Conservation (phyloP, 2,888 invertebrate genomes). For the Dorcus parallelipipedus region DNA sequence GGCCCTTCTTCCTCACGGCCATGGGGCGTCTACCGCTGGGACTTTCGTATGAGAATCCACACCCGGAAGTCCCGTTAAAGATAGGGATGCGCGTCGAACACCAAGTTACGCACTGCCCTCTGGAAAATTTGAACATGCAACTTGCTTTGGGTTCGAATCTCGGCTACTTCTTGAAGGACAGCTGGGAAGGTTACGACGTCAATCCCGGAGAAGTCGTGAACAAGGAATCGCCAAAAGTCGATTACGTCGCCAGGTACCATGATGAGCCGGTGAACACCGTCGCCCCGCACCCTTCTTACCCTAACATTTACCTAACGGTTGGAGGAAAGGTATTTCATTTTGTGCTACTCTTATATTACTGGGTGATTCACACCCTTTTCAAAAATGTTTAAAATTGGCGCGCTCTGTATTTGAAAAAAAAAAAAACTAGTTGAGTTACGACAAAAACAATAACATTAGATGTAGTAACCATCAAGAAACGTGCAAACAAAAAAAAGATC, state of each 20-base stretch:
- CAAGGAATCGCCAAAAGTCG: constrained; percentile 50
- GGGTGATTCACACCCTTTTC: no score
- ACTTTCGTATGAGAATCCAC: constrained; percentile 42
- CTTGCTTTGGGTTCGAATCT: constrained; percentile 35
- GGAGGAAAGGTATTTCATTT: constrained; percentile 36
- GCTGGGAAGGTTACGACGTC: constrained; percentile 65
- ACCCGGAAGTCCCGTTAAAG: constrained; percentile 13
- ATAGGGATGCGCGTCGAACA: constrained; percentile 22
- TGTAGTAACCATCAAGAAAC: no score
- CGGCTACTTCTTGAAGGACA: constrained; percentile 37
- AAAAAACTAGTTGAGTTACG: no score
- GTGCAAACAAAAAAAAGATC: no score
- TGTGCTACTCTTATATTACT: no score
- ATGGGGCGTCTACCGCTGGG: background rate
- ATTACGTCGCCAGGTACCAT: constrained; percentile 57
- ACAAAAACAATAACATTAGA: no score
- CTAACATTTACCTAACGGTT: constrained; percentile 43
- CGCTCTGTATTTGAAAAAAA: no score
- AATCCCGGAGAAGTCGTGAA: constrained; percentile 61
- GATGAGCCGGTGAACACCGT: constrained; percentile 66
- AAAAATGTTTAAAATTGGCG: no score
- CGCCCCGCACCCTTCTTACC: constrained; percentile 25
- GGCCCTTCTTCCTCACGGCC: background rate
- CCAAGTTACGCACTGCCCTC: constrained; percentile 14
- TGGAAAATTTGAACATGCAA: constrained; percentile 11